Evolutionary conservation across 1,140 invertebrate species (phyloP), one percentile per base, ranked within the genome.

Genomic region (Trichomalopsis sarcophagae): DNA sequence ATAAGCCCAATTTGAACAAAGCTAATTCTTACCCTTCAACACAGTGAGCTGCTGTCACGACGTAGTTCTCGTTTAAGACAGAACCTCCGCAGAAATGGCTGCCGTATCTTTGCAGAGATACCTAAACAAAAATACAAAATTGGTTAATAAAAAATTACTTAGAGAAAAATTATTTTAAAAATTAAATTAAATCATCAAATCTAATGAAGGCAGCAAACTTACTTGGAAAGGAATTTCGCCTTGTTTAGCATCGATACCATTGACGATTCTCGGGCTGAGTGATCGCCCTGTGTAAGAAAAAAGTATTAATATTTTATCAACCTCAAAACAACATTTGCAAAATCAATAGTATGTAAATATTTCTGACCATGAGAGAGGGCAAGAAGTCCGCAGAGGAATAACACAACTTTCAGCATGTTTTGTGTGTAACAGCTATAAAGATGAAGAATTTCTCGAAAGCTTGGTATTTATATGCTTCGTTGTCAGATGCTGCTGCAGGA

Each of bases 31-130:
- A 77, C 47, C 30, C 36, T 44, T 30, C 13, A 68, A 84, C 47
- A 17, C 82, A 84, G n/a, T 84, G 82, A 44, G 82, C 74, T 33
- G 76, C 82, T 10, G 75, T 84, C 23, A 84, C 40, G 50, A 84
- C n/a, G 14, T 73, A 84, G 21, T 84, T 71, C 50, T 84, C 68
- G 33, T 69, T 78, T 36, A 84, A 7, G 66, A 84, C n/a, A n/a
- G 62, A 69, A 1, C 82, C 82, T 78, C 75, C 76, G 27, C 75
- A 78, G 50, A 84, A 84, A 68, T 84, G 82, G 21, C 21, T 30
- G 17, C 62, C 55, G 6, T 10, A 30, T 23, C 68, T 27, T 84
- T 77, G 82, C 17, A 84, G 44, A 23, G 50, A 68, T 10, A 84
- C 75, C 82, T 84, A 14, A 27, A 23, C 21, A 47, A 21, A 80